These are phyloP conservation scores for Prosopocoilus inquinatus DNA, from an alignment of 2,888 invertebrate species.

Conservation along the genomic window DNA sequence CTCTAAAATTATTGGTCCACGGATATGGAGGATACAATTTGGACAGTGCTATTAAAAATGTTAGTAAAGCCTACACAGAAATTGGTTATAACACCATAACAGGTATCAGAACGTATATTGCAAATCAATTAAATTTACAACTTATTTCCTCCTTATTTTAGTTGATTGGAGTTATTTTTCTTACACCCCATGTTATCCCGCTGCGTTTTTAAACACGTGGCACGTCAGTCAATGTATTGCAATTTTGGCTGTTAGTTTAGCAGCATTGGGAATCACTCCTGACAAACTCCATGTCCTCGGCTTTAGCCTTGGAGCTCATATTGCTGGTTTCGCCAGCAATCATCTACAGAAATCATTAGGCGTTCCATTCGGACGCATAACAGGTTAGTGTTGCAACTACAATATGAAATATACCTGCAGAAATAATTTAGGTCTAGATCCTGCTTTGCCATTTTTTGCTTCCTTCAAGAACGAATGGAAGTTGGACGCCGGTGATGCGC, in stretches of 20 bases:
- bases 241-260: conserved; percentile 49
- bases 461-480: conserved; percentile 53
- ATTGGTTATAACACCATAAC: conserved; percentile 42
- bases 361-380: conserved; percentile 44
- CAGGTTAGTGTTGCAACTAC: conserved; percentile 38
- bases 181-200: conserved; percentile 56
- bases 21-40: conserved; percentile 49
- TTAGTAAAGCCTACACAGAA: conserved; percentile 40
- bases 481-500: conserved; percentile 77
- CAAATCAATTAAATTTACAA: neutral
- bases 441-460: conserved; percentile 62
- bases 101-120: conserved; percentile 30
- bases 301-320: conserved; percentile 60
- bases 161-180: conserved; percentile 59
- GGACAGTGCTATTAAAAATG: conserved; percentile 44
- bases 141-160: conserved; percentile 46
- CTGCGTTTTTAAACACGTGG: conserved; percentile 58
- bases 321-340: conserved; percentile 50
- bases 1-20: conserved; percentile 46
- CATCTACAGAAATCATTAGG: conserved; percentile 39
- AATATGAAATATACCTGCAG: too few species aligned
- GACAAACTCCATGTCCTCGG: conserved; percentile 55
- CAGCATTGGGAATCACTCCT: conserved; percentile 43
- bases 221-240: conserved; percentile 60
- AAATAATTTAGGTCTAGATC: conserved; percentile 56